Conservation (phyloP, 1,140 invertebrate genomes). For the Teleopsis dalmanni region DNA sequence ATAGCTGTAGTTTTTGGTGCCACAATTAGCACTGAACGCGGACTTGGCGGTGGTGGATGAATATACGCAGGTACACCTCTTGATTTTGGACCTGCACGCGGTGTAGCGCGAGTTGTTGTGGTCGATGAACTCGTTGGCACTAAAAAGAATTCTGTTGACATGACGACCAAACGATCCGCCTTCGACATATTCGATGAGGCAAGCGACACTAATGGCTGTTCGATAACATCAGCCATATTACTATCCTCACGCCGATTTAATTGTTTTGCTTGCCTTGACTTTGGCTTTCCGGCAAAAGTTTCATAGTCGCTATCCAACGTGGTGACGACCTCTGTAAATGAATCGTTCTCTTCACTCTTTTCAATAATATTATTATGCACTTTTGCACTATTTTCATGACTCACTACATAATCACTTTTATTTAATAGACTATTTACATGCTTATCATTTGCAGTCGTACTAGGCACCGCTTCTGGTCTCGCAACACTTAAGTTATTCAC, state of each 20-base stretch:
- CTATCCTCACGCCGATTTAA: slow-evolving; percentile 25
- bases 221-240: slow-evolving; percentile 13
- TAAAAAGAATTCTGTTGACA: slow-evolving; percentile 71
- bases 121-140: slow-evolving; percentile 47
- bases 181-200: slow-evolving; percentile 37
- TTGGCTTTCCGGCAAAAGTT: not conserved
- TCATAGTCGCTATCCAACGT: not conserved
- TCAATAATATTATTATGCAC: not conserved
- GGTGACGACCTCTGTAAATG: not conserved
- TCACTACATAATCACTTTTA: slow-evolving; percentile 14
- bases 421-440: slow-evolving; percentile 12
- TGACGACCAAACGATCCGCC: slow-evolving; percentile 53
- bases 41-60: slow-evolving; percentile 21
- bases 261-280: slow-evolving; percentile 24
- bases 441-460: slow-evolving; percentile 10
- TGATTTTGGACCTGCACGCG: slow-evolving; percentile 7
- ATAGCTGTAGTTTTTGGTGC: slow-evolving; percentile 1
- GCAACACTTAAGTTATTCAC: slow-evolving; percentile 6
- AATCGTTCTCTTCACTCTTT: not conserved
- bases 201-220: slow-evolving; percentile 5
- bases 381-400: slow-evolving; percentile 5
- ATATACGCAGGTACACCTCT: slow-evolving; percentile 6
- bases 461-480: not conserved
- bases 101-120: not conserved
- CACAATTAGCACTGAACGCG: slow-evolving; percentile 23